Evolutionary conservation across 2,113 vertebrate genomes (phyloP), one percentile per base, ranked within the genome.

Genomic region (Notothenia rossii): DNA sequence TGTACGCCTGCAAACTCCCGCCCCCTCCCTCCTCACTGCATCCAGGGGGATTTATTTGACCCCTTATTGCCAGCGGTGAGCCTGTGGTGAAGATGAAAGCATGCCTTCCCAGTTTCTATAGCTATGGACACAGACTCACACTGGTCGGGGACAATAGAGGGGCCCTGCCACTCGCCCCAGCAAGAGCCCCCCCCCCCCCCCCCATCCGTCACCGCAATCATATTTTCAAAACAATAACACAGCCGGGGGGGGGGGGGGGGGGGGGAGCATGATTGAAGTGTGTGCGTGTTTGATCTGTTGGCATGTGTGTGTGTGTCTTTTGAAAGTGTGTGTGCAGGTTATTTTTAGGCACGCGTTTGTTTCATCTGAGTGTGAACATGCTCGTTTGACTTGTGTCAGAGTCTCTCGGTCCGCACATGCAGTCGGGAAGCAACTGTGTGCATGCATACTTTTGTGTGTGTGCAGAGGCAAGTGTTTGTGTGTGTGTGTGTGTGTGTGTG

Each of bases 1-100:
- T 79, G 81, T 84, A 64, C 72, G 61, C 55, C 67, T 76, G 66
- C 64, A 71, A 56, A 18, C 62, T 1, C 62, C 29, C 58, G 25
- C 33, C 56, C 54, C 20, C 60, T 18, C 20, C 58, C 49, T 43
- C 40, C 86, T 60, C 82, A 71, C 61, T 75, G 81, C 88, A 89
- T 90, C 91, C 88, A 89, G 88, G 87, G 88, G 91, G 91, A 90
- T 91, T 92, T 93, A 91, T 93, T 91, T 93, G 92, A 94, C 91
- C 94, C 91, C 94, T 94, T 93, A 94, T 94, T 94, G 49, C 89
- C 94, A 90, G 92, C 88, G 91, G 93, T 95, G 93, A 94, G 95
- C 94, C 94, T 95, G 94, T 95, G 95, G 95, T 85, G 77, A 90
- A 97, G 95, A 97, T 97, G 95, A 97, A 97, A 97, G 96, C 96